Evolutionary conservation across 2,113 vertebrate genomes (phyloP).

Genomic region (Rhadina sibilatrix): DNA sequence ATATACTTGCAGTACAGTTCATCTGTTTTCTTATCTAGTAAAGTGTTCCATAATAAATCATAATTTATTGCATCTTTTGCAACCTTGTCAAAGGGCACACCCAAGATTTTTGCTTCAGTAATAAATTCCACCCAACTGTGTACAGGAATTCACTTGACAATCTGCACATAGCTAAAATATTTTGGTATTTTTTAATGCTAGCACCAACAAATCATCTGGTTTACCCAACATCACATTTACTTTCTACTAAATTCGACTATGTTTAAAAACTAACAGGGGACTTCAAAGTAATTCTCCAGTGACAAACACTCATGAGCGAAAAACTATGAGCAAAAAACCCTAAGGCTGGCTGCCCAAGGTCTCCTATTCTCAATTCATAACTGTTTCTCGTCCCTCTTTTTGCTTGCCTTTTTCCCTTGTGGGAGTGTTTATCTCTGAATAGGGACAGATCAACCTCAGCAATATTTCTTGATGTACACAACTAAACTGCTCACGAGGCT

Average conservation of each 20-base stretch:
- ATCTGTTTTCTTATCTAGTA: constrained; percentile 53
- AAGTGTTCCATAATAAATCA: constrained; percentile 52
- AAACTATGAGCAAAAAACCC: background rate
- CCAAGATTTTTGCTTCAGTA: constrained; percentile 47
- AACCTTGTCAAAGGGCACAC: constrained; percentile 39
- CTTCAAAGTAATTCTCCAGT: background rate
- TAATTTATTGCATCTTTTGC: constrained; percentile 53
- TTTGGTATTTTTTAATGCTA: background rate
- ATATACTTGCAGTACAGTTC: constrained; percentile 24
- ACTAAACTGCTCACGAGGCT: background rate
- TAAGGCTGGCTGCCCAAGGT: background rate
- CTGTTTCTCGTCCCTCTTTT: background rate
- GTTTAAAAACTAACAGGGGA: background rate
- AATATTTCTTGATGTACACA: background rate
- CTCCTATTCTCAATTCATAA: background rate
- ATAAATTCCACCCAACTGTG: constrained; percentile 16
- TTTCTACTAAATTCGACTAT: background rate
- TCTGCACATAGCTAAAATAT: constrained; percentile 12
- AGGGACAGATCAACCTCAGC: background rate
- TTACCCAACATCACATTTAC: background rate
- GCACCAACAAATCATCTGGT: background rate
- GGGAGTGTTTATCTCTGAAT: background rate
- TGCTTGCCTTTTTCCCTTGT: background rate
- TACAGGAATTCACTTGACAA: constrained; percentile 36
- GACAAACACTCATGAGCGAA: background rate